A percentile compares a stretch with the other conserved stretches of the same genome.
These are phyloP conservation scores for Norana najaformis DNA, from an alignment of 2,888 invertebrate genomes.

Conservation along the genomic window DNA sequence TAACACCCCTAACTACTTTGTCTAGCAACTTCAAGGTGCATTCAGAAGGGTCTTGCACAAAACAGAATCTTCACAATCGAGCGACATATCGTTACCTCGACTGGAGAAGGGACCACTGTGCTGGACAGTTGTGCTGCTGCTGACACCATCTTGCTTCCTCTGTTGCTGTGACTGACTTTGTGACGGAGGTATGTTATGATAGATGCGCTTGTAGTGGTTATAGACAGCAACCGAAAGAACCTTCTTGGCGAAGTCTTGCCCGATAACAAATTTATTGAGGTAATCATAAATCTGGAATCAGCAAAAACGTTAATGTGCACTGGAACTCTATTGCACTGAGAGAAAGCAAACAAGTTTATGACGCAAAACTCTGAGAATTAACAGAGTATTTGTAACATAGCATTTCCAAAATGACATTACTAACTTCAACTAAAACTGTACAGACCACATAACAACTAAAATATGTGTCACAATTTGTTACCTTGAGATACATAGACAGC, in stretches of 20 bases:
- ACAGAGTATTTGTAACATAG: neutral
- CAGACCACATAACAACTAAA: too few species aligned
- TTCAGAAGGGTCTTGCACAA: too few species aligned
- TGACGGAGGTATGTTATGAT: constrained; percentile 75
- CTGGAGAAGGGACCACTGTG: constrained; percentile 42
- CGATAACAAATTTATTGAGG: constrained; percentile 93
- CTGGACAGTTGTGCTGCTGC: constrained; percentile 33
- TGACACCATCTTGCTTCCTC: neutral
- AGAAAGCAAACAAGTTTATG: neutral
- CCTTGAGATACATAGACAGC: too few species aligned
- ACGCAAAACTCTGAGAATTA: neutral
- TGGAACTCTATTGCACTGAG: neutral
- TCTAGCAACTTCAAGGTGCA: too few species aligned
- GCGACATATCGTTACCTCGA: constrained; percentile 40
- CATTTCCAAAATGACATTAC: too few species aligned
- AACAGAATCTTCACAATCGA: neutral
- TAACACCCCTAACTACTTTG: neutral
- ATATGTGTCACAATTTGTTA: too few species aligned
- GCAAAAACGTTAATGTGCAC: neutral
- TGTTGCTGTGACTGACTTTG: constrained; percentile 19
- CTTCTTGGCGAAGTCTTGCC: constrained; percentile 95
- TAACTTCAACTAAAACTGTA: too few species aligned
- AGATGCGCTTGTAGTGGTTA: constrained; percentile 97
- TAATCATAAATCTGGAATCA: constrained; percentile 82
- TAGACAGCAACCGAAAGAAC: constrained; percentile 96